Evolutionary conservation across 2,113 vertebrate species (phyloP).

Genomic region (Accipiter cooperii): DNA sequence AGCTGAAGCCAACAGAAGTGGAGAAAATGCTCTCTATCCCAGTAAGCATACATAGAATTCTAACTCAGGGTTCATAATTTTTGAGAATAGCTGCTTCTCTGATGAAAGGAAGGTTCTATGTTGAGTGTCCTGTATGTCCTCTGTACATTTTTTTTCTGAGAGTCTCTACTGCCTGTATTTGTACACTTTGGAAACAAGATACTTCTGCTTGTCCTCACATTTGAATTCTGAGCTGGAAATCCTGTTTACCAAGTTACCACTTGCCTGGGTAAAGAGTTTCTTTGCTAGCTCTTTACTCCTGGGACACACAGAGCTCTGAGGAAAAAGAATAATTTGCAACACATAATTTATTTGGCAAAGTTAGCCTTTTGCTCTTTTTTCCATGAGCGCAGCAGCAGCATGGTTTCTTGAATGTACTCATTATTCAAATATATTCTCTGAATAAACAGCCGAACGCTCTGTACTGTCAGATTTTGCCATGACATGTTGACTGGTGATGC

Average conservation of each 20-base stretch:
- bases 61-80: neutral
- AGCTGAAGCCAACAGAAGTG: neutral
- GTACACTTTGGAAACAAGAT: neutral
- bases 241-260: neutral
- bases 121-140: neutral
- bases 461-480: constrained; percentile 32
- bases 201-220: neutral
- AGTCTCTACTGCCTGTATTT: neutral
- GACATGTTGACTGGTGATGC: constrained; percentile 11
- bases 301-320: neutral
- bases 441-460: constrained; percentile 14
- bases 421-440: constrained; percentile 40
- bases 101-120: neutral
- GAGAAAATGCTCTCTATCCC: neutral
- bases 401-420: constrained; percentile 2
- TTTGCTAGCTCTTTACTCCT: constrained; percentile 2
- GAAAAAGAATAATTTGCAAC: neutral
- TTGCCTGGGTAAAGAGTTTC: neutral
- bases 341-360: constrained; percentile 35
- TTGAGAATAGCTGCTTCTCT: neutral
- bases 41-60: neutral
- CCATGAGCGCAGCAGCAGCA: neutral
- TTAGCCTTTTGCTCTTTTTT: constrained; percentile 24
- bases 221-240: constrained; percentile 12
- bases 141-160: neutral